Percentiles rank a stretch among this genome's conserved stretches.
These are phyloP conservation scores for Parnassius orleans DNA, from an alignment of 2,888 invertebrate species.

Conservation along the genomic window DNA sequence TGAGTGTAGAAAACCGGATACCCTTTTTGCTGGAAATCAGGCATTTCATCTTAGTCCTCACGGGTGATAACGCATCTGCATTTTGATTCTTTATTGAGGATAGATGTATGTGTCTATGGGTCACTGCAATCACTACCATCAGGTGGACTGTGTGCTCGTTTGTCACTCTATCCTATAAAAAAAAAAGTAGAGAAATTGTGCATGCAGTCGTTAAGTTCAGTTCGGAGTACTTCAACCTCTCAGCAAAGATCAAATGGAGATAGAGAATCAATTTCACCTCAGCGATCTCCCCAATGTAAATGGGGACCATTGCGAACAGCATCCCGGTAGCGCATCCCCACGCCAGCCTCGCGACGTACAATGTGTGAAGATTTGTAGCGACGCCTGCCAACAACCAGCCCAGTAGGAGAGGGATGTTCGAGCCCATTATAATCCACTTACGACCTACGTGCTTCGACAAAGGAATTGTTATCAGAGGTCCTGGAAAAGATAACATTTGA, in stretches of 20 bases:
- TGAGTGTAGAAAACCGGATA: no score
- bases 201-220: no score
- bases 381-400: conserved; percentile 87
- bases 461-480: conserved; percentile 86
- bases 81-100: no score
- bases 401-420: conserved; percentile 84
- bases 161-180: no score
- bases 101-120: no score
- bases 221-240: no score
- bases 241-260: not conserved
- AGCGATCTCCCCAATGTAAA: conserved; percentile 93
- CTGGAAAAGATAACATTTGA: conserved; percentile 46
- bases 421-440: conserved; percentile 84
- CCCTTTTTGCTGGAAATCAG: no score
- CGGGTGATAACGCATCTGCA: no score
- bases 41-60: no score
- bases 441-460: conserved; percentile 85
- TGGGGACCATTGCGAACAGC: conserved; percentile 87
- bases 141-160: no score
- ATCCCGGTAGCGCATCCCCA: conserved; percentile 86
- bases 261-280: conserved; percentile 65
- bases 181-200: no score
- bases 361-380: conserved; percentile 67
- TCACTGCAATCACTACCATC: no score
- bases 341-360: conserved; percentile 80